Evolutionary conservation across 2,113 vertebrate species (phyloP).

Genomic region (Tonatia bakeri): DNA sequence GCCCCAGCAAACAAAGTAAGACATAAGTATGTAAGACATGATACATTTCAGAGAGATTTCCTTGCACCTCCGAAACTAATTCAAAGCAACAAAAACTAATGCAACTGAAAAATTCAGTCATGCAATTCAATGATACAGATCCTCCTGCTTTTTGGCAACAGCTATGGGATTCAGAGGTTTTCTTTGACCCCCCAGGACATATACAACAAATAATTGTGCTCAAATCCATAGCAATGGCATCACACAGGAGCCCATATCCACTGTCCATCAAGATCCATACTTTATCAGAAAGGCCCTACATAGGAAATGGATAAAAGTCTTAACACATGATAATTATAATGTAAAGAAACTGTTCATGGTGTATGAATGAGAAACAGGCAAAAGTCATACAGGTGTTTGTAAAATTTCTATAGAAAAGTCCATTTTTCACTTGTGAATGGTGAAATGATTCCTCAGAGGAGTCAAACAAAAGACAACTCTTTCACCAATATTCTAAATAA

Average conservation of each 20-base stretch:
- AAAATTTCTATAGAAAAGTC: background rate
- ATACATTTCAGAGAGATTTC: background rate
- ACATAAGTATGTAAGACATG: background rate
- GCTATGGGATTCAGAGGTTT: background rate
- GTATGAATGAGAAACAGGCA: background rate
- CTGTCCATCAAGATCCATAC: background rate
- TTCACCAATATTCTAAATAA: background rate
- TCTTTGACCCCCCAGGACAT: background rate
- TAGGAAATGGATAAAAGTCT: background rate
- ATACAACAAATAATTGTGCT: background rate
- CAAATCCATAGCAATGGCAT: background rate
- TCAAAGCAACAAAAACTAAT: background rate
- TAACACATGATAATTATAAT: background rate
- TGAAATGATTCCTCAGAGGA: background rate
- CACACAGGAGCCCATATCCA: background rate
- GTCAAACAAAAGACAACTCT: background rate
- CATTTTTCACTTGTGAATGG: background rate
- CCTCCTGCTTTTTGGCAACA: background rate
- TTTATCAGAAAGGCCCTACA: background rate
- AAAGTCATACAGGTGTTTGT: background rate
- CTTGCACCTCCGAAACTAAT: background rate
- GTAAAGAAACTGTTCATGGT: background rate
- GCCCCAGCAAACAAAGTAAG: background rate
- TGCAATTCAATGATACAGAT: background rate
- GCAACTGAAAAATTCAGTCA: background rate